phyloP scores from a whole-genome alignment of 1,140 invertebrate species.

The Drosophila melanogaster region Release_6_plus_ISO1_MT NT_037436.4:21681001-21681500 shows the following conservation, averaged over 20 bases:
- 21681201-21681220: constrained; percentile 56
- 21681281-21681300: constrained; percentile 66
- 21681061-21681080: constrained; percentile 66
- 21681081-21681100: constrained; percentile 69
- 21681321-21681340: constrained; percentile 54
- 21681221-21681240: constrained; percentile 59
- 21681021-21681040: constrained; percentile 63
- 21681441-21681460: constrained; percentile 28
- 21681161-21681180: constrained; percentile 70
- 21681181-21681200: constrained; percentile 70
- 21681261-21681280: constrained; percentile 67
- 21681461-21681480: constrained; percentile 50
- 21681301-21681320: constrained; percentile 61
- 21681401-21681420: constrained; percentile 43
- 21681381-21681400: constrained; percentile 31
- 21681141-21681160: constrained; percentile 69
- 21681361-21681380: constrained; percentile 55
- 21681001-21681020: constrained; percentile 63
- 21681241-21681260: constrained; percentile 61
- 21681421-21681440: constrained; percentile 15
- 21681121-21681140: constrained; percentile 59
- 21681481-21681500: constrained; percentile 42
- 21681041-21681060: constrained; percentile 56
- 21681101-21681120: constrained; percentile 63
- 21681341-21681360: constrained; percentile 39